Evolutionary conservation across 2,888 invertebrate species (phyloP).

Genomic region (Meloe dianella): DNA sequence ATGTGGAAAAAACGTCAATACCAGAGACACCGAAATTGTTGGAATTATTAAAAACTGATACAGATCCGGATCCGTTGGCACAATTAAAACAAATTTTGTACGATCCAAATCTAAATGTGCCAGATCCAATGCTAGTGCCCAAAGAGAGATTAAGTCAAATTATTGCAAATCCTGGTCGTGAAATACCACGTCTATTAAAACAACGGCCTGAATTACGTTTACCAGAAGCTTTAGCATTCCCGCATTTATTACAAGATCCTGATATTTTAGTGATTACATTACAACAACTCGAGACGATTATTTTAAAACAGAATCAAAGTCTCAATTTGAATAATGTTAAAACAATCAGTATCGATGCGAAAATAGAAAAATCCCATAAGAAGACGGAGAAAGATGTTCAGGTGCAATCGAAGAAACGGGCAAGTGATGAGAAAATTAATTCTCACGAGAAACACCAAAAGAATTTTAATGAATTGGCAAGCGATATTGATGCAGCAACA

Average conservation of each 20-base stretch:
- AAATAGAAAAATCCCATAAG: slow-evolving; percentile 40
- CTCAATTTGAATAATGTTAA: slow-evolving; percentile 44
- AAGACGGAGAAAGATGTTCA: slow-evolving; percentile 29
- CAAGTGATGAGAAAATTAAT: slow-evolving; percentile 21
- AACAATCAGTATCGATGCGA: slow-evolving; percentile 39
- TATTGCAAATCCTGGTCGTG: slow-evolving; percentile 73
- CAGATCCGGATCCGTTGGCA: slow-evolving; percentile 69
- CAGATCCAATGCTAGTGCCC: slow-evolving; percentile 82
- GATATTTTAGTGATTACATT: slow-evolving; percentile 80
- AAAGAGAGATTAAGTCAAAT: slow-evolving; percentile 75
- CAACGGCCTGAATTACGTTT: slow-evolving; percentile 75
- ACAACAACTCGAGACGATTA: slow-evolving; percentile 72
- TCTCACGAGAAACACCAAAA: slow-evolving; percentile 5
- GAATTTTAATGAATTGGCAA: slow-evolving; percentile 60
- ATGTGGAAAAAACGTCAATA: slow-evolving; percentile 24
- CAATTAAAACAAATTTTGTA: slow-evolving; percentile 74
- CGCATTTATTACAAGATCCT: slow-evolving; percentile 76
- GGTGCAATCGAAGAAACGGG: slow-evolving; percentile 29
- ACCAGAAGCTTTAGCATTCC: slow-evolving; percentile 76
- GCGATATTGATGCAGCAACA: slow-evolving; percentile 73
- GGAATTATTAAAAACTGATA: slow-evolving; percentile 59
- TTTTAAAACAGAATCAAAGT: slow-evolving; percentile 62
- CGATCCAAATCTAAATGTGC: slow-evolving; percentile 73
- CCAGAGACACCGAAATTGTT: slow-evolving; percentile 57
- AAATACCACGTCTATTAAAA: slow-evolving; percentile 76